Evolutionary conservation across 2,888 invertebrate species (phyloP).

Genomic region (Heliconius aoede): DNA sequence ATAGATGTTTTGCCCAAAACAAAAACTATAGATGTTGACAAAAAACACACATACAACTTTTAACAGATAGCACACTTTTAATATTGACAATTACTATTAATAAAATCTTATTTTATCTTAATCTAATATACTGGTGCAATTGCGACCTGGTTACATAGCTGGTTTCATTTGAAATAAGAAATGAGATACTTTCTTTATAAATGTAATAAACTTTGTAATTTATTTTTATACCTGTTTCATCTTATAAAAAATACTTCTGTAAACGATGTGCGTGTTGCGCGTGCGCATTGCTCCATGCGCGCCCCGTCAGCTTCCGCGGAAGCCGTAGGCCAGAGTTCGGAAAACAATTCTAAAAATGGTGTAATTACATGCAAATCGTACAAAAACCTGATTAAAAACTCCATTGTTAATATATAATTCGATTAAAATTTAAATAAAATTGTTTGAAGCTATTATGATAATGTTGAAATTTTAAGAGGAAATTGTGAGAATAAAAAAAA

Average conservation of each 20-base stretch:
- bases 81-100: background rate
- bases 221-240: background rate
- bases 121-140: background rate
- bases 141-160: background rate
- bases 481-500: background rate
- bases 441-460: background rate
- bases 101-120: background rate
- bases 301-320: conserved; percentile 68
- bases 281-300: conserved; percentile 59
- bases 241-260: conserved; percentile 8
- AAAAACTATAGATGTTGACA: background rate
- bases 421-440: conserved; percentile 1
- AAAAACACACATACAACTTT: too few relatives aligned
- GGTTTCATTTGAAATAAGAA: background rate
- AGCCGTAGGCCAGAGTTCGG: conserved; percentile 64
- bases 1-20: background rate
- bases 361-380: conserved; percentile 37
- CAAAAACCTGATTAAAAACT: background rate
- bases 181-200: background rate
- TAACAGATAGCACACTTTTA: too few relatives aligned
- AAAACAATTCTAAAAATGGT: conserved; percentile 35
- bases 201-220: background rate
- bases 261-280: conserved; percentile 64
- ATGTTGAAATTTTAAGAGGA: background rate
- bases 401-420: background rate